Percentiles rank a stretch among this genome's conserved stretches.
Evolutionary conservation across 2,888 invertebrate genomes (phyloP).

Genomic region (Petrolisthes cinctipes): DNA sequence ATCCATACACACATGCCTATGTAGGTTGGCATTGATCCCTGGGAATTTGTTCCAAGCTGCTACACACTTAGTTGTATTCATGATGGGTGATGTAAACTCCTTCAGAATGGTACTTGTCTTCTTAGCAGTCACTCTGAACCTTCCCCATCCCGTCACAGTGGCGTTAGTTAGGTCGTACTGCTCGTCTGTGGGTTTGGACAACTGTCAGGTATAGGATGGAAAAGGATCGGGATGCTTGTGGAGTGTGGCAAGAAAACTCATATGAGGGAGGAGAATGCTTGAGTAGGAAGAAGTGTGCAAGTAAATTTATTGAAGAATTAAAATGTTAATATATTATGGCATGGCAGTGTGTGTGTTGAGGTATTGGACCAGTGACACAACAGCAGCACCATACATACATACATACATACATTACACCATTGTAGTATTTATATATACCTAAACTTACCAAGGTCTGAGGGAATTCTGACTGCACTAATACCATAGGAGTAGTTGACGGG

Average conservation of each 20-base stretch:
- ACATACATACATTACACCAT: no score
- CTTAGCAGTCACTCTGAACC: constrained; percentile 37
- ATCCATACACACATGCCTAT: constrained; percentile 52
- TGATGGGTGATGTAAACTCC: constrained; percentile 55
- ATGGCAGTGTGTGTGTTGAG: no score
- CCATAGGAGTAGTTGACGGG: constrained; percentile 43
- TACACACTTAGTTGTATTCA: constrained; percentile 36
- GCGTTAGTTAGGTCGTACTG: constrained; percentile 40
- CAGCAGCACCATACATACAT: no score
- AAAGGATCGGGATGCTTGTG: no score
- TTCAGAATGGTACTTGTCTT: constrained; percentile 50
- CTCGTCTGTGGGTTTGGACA: constrained; percentile 40
- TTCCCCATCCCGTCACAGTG: constrained; percentile 62
- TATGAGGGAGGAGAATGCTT: no score
- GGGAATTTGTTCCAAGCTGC: constrained; percentile 51
- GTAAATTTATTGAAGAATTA: no score
- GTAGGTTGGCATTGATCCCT: constrained; percentile 34
- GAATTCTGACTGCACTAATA: constrained; percentile 53
- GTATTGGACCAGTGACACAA: no score
- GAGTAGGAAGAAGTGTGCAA: no score
- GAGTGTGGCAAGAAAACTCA: no score
- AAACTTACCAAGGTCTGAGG: constrained; percentile 49
- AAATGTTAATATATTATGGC: no score
- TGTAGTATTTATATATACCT: background rate
- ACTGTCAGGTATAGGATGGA: no score